Evolutionary conservation across 2,888 invertebrate genomes (phyloP), one percentile per base, ranked within the genome.

Genomic region (Agelastica alni): DNA sequence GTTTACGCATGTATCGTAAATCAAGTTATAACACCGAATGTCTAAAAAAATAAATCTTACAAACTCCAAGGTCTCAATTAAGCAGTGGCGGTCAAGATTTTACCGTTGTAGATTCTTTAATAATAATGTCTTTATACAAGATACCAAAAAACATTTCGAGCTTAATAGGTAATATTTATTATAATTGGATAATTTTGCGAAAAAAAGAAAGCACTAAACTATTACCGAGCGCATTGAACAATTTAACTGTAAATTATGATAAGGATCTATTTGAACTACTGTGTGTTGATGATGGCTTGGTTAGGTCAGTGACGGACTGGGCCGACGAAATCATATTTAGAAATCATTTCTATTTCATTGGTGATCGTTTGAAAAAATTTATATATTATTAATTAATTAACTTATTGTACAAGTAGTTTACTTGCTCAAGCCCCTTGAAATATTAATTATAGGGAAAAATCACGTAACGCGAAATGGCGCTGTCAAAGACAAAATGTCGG

Each of bases 91-190:
- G 10, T 41, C 26, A 20, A 46, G 22, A 45, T 39, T 46, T 51
- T 41, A 55, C 46, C 55, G 51, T 55, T 51, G 30, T 36, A 20
- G 22, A 55, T 55, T 39, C 51, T 34, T 41, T 41, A 37, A 22
- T 49, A 55, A 51, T 55, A 51, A 55, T 55, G 51, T 51, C 55
- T 55, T 55, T 36, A 55, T 55, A 45, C 34, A 18, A 36, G 37
- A 37, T 26, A 34, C 26, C 43, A 28, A 32, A 17, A 41, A 51
- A 14, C 22, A 31, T 32, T 12, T 34, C 41, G 36, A 32, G 22
- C 32, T 30, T 34, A 45, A 41, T 28, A 44, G 45, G 41, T 37
- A 45, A 37, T 45, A 49, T 55, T 51, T 37, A 44, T 42, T 46
- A 41, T 55, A 54, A 54, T 54, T 54, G 54, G 54, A 44, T 36